These are phyloP conservation scores for Esox masquinongy DNA, from an alignment of 2,797 vertebrate species.

Conservation along the genomic window DNA sequence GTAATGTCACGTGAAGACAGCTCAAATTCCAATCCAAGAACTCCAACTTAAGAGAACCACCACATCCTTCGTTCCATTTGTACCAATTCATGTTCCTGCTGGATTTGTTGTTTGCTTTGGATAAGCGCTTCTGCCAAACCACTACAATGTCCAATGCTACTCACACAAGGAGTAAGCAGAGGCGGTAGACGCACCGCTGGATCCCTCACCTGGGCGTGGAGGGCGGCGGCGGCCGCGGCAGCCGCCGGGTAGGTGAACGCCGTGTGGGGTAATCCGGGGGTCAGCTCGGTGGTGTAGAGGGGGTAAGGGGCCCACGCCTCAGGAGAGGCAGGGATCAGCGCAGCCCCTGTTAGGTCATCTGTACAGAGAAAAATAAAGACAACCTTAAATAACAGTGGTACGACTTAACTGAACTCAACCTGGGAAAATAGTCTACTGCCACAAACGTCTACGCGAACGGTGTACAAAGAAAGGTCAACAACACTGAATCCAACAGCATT, in stretches of 20 bases:
- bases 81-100: neutral
- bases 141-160: neutral
- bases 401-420: neutral
- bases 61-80: too few species aligned
- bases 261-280: slow-evolving; percentile 92
- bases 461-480: too few species aligned
- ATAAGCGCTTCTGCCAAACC: too few species aligned
- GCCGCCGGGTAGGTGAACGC: slow-evolving; percentile 95
- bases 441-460: too few species aligned
- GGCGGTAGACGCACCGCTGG: slow-evolving; percentile 63
- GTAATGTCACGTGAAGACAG: neutral
- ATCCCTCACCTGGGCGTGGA: slow-evolving; percentile 94
- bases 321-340: slow-evolving; percentile 93
- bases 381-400: neutral
- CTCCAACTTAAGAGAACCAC: neutral
- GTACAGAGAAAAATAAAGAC: slow-evolving; percentile 32
- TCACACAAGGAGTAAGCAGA: neutral
- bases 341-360: slow-evolving; percentile 97
- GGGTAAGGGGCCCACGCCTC: slow-evolving; percentile 98
- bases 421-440: neutral
- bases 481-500: too few species aligned
- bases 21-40: neutral
- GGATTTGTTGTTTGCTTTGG: too few species aligned
- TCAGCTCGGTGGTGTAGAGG: slow-evolving; percentile 93
- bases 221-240: slow-evolving; percentile 88